Conservation (phyloP, 2,888 invertebrate genomes). For the Ischnura elegans region DNA sequence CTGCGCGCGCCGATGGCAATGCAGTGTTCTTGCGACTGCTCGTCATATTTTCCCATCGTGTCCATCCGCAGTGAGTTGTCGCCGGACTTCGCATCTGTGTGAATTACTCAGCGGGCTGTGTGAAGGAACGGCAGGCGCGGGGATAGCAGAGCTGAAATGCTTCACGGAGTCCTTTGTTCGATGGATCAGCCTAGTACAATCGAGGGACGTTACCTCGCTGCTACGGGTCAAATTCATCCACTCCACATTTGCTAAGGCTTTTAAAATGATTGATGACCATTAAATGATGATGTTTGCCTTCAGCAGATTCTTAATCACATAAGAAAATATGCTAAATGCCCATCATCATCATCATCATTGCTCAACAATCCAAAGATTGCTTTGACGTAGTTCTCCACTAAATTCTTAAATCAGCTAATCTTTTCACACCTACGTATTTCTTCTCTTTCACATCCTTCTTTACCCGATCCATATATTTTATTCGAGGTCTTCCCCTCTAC, state of each 20-base stretch:
- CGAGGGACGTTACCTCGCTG: neutral
- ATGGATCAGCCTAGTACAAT: neutral
- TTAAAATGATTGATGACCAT: neutral
- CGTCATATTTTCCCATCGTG: constrained; percentile 24
- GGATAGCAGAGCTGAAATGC: neutral
- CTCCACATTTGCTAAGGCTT: neutral
- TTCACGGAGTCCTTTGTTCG: neutral
- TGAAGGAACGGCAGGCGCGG: neutral
- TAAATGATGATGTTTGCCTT: too few relatives aligned
- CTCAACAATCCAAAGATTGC: too few relatives aligned
- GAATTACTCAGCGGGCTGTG: neutral
- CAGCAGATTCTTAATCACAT: too few relatives aligned
- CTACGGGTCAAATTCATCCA: neutral
- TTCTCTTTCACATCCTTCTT: too few relatives aligned
- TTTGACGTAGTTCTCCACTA: too few relatives aligned
- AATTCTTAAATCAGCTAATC: too few relatives aligned
- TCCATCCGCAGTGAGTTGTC: neutral
- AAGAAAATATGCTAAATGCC: too few relatives aligned
- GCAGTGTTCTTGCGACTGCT: constrained; percentile 1
- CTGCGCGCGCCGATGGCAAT: constrained; percentile 27
- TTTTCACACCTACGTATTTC: too few relatives aligned
- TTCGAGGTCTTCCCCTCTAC: too few relatives aligned
- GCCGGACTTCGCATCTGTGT: neutral
- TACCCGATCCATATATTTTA: too few relatives aligned
- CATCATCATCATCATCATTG: too few relatives aligned